Conservation (phyloP, 2,888 invertebrate genomes). For the Adela reaumurella region DNA sequence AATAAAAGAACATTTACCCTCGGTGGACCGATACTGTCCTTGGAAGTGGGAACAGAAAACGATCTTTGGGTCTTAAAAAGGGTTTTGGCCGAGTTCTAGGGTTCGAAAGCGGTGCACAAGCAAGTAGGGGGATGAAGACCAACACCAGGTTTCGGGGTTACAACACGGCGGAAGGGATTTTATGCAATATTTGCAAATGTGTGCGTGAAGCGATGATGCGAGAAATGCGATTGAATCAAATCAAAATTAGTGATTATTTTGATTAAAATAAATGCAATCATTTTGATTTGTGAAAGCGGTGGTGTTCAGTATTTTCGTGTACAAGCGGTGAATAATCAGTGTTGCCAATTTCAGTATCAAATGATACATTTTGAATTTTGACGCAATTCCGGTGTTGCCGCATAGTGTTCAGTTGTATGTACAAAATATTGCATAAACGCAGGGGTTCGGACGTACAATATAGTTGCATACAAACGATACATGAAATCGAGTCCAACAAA, state of each 20-base stretch:
- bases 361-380: neutral
- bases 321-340: neutral
- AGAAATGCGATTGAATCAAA: too few relatives aligned
- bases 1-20: constrained; percentile 26
- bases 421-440: neutral
- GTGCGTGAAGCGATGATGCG: neutral
- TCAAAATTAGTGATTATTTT: too few relatives aligned
- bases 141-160: neutral
- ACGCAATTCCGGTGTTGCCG: too few relatives aligned
- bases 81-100: constrained; percentile 62
- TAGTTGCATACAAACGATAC: constrained; percentile 39
- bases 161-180: neutral
- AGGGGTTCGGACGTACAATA: neutral
- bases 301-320: too few relatives aligned
- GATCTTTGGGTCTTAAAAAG: constrained; percentile 90
- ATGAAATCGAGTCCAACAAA: constrained; percentile 28
- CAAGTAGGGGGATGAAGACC: neutral
- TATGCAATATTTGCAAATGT: neutral
- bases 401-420: too few relatives aligned
- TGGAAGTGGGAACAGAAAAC: constrained; percentile 88
- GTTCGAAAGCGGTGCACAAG: constrained; percentile 19
- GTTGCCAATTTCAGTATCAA: neutral
- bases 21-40: constrained; percentile 60
- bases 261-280: too few relatives aligned
- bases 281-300: too few relatives aligned